Conservation (phyloP, 2,888 invertebrate species). For the Apamea crenata region DNA sequence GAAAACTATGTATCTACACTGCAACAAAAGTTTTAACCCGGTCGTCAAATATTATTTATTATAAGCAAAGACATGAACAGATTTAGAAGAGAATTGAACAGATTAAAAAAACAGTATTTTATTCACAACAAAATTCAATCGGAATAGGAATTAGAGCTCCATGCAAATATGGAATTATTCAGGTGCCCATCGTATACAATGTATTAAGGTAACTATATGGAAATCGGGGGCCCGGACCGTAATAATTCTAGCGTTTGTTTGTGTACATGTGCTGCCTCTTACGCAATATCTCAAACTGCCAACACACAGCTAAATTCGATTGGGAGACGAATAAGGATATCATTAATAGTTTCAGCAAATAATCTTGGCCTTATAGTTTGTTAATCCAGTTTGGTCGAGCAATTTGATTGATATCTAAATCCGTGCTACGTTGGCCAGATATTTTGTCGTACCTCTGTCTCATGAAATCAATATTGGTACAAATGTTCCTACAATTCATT, state of each 20-base stretch:
- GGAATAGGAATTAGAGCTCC: slow-evolving; percentile 58
- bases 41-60: not conserved
- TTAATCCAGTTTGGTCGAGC: slow-evolving; percentile 8
- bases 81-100: not conserved
- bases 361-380: slow-evolving; percentile 22
- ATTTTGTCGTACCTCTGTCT: slow-evolving; percentile 17
- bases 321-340: slow-evolving; percentile 38
- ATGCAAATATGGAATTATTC: slow-evolving; percentile 68
- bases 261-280: slow-evolving; percentile 63
- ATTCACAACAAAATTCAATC: slow-evolving; percentile 50
- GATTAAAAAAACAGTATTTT: slow-evolving; percentile 18
- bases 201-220: slow-evolving; percentile 67
- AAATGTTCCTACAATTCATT: slow-evolving; percentile 37
- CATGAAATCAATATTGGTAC: slow-evolving; percentile 39
- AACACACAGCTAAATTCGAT: slow-evolving; percentile 50
- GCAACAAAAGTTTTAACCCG: slow-evolving; percentile 13
- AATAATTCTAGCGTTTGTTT: slow-evolving; percentile 68
- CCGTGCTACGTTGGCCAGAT: slow-evolving; percentile 5
- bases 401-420: slow-evolving; percentile 55
- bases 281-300: slow-evolving; percentile 54
- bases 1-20: not conserved
- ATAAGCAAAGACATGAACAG: not conserved
- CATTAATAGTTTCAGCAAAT: slow-evolving; percentile 54
- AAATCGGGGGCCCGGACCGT: slow-evolving; percentile 60
- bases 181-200: slow-evolving; percentile 62